These are phyloP conservation scores for Arenaria interpres DNA, from an alignment of 2,113 vertebrate genomes.

Conservation along the genomic window DNA sequence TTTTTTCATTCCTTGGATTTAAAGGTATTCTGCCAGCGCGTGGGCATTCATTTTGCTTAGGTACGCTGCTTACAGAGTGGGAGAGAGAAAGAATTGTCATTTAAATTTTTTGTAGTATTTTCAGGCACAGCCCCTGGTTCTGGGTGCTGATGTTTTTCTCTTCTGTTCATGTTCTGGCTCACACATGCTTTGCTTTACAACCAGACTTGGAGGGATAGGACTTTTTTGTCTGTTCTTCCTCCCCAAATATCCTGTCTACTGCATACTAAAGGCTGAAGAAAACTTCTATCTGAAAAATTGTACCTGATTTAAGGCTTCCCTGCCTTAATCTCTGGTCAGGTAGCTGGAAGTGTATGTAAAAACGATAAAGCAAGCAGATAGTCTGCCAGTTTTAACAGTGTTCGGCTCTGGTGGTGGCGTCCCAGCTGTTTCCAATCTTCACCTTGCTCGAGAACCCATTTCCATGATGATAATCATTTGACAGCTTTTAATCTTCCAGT, in stretches of 20 bases:
- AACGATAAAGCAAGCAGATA: neutral
- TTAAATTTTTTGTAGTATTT: neutral
- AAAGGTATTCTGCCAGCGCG: neutral
- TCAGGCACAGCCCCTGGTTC: neutral
- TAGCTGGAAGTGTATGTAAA: neutral
- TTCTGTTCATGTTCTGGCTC: neutral
- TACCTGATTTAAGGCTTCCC: neutral
- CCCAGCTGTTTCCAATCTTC: neutral
- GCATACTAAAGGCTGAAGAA: neutral
- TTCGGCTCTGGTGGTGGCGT: neutral
- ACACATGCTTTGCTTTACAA: neutral
- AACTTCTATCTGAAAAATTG: neutral
- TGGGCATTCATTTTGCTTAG: neutral
- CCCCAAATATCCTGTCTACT: neutral
- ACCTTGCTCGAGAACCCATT: neutral
- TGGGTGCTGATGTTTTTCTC: neutral
- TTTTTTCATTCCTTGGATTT: neutral
- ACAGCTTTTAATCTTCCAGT: conserved; percentile 40
- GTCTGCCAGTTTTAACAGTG: neutral
- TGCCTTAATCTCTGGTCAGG: neutral
- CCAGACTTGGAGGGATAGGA: neutral
- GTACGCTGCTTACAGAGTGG: neutral
- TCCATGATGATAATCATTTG: conserved; percentile 20
- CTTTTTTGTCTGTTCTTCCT: neutral
- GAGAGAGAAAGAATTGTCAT: neutral